A percentile compares a stretch with the other conserved stretches of the same genome.
Conservation (phyloP, 2,888 invertebrate species). For the Mesoligia furuncula region DNA sequence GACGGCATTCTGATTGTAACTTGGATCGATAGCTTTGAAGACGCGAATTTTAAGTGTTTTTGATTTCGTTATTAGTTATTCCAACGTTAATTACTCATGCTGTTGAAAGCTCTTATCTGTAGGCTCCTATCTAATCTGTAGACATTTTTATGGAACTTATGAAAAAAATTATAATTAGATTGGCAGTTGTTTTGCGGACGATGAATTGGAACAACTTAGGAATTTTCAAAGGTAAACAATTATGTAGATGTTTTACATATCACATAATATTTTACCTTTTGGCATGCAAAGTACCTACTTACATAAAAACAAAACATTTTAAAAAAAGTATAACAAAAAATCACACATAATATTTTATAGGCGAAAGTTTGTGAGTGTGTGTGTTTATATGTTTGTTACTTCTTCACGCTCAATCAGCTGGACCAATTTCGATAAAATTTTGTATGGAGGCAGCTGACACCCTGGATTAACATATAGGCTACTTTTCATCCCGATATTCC, state of each 20-base stretch:
- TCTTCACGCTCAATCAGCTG: too few relatives aligned
- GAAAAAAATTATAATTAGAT: not conserved
- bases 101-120: conserved; percentile 4
- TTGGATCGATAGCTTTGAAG: conserved; percentile 29
- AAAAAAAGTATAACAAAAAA: too few relatives aligned
- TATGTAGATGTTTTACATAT: not conserved
- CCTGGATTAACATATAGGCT: too few relatives aligned
- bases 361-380: too few relatives aligned
- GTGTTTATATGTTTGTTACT: too few relatives aligned
- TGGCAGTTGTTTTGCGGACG: too few relatives aligned
- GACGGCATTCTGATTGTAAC: conserved; percentile 56
- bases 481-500: too few relatives aligned
- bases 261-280: not conserved
- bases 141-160: not conserved
- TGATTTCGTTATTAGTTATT: conserved; percentile 18
- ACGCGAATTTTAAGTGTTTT: conserved; percentile 19
- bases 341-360: too few relatives aligned
- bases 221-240: not conserved
- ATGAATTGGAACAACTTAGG: not conserved
- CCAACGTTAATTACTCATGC: conserved; percentile 16
- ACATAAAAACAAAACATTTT: not conserved
- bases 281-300: not conserved
- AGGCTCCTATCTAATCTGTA: not conserved
- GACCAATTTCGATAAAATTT: too few relatives aligned
- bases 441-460: too few relatives aligned